Conservation (phyloP, 2,888 invertebrate genomes). For the Macrostomum cliftonense region DNA sequence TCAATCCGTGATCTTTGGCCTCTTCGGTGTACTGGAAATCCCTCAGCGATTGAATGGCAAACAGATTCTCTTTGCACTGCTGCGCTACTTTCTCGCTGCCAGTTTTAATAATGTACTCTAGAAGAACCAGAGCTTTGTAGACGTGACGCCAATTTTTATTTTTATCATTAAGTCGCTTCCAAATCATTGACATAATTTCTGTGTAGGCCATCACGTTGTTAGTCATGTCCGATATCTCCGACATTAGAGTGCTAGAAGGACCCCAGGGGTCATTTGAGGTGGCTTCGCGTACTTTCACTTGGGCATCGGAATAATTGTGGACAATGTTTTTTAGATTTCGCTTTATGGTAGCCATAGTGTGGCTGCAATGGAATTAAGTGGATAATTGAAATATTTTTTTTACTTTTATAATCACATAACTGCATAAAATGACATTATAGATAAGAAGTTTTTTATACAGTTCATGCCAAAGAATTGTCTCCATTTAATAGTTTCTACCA, state of each 20-base stretch:
- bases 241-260: slow-evolving; percentile 92
- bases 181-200: slow-evolving; percentile 98
- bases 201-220: slow-evolving; percentile 98
- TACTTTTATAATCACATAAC: no score
- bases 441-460: no score
- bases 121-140: slow-evolving; percentile 78
- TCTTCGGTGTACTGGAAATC: slow-evolving; percentile 93
- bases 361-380: no score
- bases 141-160: slow-evolving; percentile 99
- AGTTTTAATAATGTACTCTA: slow-evolving; percentile 95
- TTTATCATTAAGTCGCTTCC: slow-evolving; percentile 96
- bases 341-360: slow-evolving; percentile 44
- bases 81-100: slow-evolving; percentile 90
- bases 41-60: slow-evolving; percentile 81
- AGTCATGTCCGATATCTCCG: slow-evolving; percentile 94
- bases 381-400: no score
- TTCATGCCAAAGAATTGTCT: no score
- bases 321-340: slow-evolving; percentile 96
- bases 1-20: slow-evolving; percentile 87
- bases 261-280: slow-evolving; percentile 99
- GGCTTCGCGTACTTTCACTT: slow-evolving; percentile 95
- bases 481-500: no score
- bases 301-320: slow-evolving; percentile 97
- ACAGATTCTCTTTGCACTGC: slow-evolving; percentile 97
- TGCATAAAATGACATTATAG: no score